Conservation (phyloP, 1,140 invertebrate species). For the Orius insidiosus region DNA sequence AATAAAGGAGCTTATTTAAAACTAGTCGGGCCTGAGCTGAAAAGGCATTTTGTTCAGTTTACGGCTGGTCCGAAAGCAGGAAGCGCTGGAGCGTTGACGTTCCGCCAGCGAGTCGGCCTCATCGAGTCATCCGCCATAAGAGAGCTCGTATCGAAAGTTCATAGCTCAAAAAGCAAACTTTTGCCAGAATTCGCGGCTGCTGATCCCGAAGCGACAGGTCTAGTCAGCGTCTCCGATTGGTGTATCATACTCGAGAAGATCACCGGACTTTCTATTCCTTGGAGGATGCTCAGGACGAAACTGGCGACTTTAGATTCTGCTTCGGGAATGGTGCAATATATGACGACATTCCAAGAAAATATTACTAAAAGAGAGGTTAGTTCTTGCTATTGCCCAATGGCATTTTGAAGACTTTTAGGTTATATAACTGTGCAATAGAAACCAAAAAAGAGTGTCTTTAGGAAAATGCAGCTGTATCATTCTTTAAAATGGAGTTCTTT, state of each 20-base stretch:
- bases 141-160: constrained; percentile 56
- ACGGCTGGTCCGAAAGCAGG: constrained; percentile 51
- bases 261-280: constrained; percentile 58
- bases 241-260: constrained; percentile 57
- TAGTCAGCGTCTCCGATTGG: constrained; percentile 56
- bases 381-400: neutral
- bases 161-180: constrained; percentile 44
- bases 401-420: too few relatives aligned
- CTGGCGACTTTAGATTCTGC: constrained; percentile 41
- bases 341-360: constrained; percentile 48
- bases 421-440: too few relatives aligned
- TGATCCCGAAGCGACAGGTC: constrained; percentile 52
- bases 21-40: constrained; percentile 47
- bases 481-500: neutral
- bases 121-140: constrained; percentile 66
- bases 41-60: constrained; percentile 71
- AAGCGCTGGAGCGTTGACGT: constrained; percentile 48
- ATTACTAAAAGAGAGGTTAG: constrained; percentile 17
- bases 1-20: constrained; percentile 84
- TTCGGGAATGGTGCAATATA: constrained; percentile 48
- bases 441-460: too few relatives aligned
- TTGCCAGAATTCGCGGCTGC: constrained; percentile 48
- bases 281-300: constrained; percentile 60
- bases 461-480: too few relatives aligned
- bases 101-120: constrained; percentile 60